Conservation (phyloP, 2,113 vertebrate species). For the Bucco capensis region DNA sequence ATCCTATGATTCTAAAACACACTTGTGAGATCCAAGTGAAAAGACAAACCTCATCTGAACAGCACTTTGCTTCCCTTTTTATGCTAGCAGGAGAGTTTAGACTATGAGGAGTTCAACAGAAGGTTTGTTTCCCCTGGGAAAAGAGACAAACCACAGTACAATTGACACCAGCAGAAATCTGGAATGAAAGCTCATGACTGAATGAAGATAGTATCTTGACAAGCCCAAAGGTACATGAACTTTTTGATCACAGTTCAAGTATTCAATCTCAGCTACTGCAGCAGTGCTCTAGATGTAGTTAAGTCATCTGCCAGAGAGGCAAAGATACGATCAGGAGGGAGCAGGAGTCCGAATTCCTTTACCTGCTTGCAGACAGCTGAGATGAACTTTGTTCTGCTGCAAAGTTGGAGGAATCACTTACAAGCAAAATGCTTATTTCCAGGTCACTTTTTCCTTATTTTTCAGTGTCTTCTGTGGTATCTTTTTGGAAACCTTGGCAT, state of each 20-base stretch:
- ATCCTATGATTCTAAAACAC: not conserved
- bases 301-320: not conserved
- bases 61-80: not conserved
- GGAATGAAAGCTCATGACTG: not conserved
- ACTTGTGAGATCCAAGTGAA: not conserved
- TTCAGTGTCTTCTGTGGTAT: not conserved
- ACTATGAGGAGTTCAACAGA: not conserved
- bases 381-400: not conserved
- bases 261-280: not conserved
- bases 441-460: not conserved
- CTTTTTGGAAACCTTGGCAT: not conserved
- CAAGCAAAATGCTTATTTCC: not conserved
- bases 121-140: not conserved
- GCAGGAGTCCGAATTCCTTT: not conserved
- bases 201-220: not conserved
- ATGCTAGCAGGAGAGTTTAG: not conserved
- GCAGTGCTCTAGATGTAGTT: not conserved
- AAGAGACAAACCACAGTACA: not conserved
- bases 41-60: not conserved
- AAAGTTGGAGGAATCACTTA: not conserved
- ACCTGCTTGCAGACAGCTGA: not conserved
- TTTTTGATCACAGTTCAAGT: slow-evolving; percentile 20
- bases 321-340: not conserved
- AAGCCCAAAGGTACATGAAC: not conserved
- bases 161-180: not conserved